Base-by-base conservation (phyloP, 2,113 vertebrate species). In the Lanius ludovicianus region DNA sequence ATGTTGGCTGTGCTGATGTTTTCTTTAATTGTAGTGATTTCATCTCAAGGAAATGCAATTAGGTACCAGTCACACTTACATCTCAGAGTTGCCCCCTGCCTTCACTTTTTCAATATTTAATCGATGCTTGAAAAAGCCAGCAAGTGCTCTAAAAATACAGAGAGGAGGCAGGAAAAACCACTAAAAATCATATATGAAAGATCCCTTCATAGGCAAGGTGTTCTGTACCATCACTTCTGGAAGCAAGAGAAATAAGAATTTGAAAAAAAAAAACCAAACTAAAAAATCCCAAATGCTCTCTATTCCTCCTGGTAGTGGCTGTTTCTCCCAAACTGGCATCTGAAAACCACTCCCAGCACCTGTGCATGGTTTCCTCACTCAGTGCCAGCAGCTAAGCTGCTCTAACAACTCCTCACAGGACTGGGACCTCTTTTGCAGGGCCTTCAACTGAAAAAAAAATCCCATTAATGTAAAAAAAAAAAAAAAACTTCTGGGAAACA, bases 21-120 rank as follows among this genome's bases (percentile, higher is more conserved):
- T 85, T 79, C 65, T 85, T 85, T 83, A 68, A 73, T 74, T 63
- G 67, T 7, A 70, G 44, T 6, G 2, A 90, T 89, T 92, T 78
- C 30, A 67, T 78, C 60, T 70, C 42, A 39, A 84, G 52, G 47
- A 95, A 96, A 87, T 49, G 11, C 27, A 93, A 80, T 88, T 65
- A 81, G 80, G 22, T 50, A 63, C 65, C 49, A 82, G 42, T 27
- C 42, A 67, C 42, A 39, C 9, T 65, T 77, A 7, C 52, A n/a
- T 82, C 60, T 87, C 75, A 55, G 7, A 50, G 25, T 50, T 73
- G 17, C 25, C 24, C 24, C 13, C 10, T 79, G 70, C 39, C 19
- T 78, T 33, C 14, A 9, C 3, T 15, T 62, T 68, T 71, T 49
- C 21, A 55, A 5, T 59, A 30, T 83, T 93, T 86, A 53, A 77